Conservation (phyloP, 1,140 invertebrate species). For the Sycobia sp. region DNA sequence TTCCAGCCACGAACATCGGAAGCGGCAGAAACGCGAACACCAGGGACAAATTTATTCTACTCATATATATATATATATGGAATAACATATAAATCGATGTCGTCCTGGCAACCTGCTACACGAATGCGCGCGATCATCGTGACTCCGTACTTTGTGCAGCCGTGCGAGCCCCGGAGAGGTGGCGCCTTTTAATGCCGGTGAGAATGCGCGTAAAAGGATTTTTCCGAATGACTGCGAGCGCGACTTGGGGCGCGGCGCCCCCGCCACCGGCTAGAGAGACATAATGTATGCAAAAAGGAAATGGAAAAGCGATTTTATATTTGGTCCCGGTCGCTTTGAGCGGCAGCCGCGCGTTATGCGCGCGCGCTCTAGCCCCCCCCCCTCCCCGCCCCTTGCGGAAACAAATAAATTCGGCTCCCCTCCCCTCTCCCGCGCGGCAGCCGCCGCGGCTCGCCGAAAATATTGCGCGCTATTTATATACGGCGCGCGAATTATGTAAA, state of each 20-base stretch:
- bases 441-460: too few species aligned
- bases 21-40: not conserved
- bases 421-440: too few species aligned
- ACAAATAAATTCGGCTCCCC: too few species aligned
- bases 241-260: not conserved
- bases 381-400: too few species aligned
- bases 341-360: not conserved
- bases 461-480: too few species aligned
- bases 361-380: conserved; percentile 1
- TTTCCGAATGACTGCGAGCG: conserved; percentile 13
- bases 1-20: too few species aligned
- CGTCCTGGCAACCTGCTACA: conserved; percentile 18
- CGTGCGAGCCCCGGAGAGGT: conserved; percentile 7
- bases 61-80: too few species aligned
- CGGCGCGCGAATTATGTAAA: too few species aligned
- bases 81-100: conserved; percentile 27
- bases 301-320: not conserved
- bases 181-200: conserved; percentile 15
- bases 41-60: conserved; percentile 25
- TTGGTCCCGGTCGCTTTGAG: not conserved
- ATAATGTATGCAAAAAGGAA: too few species aligned
- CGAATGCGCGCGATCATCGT: conserved; percentile 17
- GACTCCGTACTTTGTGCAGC: conserved; percentile 26
- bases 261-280: too few species aligned
- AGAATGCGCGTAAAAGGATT: conserved; percentile 9